Conservation (phyloP, 2,888 invertebrate species). For the Himalopsyche tibetana region DNA sequence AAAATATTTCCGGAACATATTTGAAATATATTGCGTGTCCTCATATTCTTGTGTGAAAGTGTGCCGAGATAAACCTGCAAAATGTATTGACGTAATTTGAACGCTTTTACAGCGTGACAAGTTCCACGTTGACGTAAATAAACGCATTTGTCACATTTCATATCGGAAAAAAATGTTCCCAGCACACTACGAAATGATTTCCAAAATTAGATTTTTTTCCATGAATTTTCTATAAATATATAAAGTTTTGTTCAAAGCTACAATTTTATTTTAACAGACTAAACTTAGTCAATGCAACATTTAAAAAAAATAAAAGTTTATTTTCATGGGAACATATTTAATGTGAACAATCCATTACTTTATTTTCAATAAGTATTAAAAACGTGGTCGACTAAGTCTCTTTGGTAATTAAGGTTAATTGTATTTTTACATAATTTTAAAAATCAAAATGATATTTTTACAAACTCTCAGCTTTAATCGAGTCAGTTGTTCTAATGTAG, state of each 20-base stretch:
- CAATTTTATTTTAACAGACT: no score
- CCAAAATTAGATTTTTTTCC: background rate
- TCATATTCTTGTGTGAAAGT: conserved; percentile 51
- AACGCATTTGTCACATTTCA: conserved; percentile 40
- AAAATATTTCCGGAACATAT: conserved; percentile 57
- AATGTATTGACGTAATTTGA: conserved; percentile 64
- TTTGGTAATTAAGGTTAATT: no score
- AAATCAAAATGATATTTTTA: no score
- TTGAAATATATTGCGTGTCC: conserved; percentile 56
- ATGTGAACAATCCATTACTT: no score
- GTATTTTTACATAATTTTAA: no score
- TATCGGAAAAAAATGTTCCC: conserved; percentile 16
- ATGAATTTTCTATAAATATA: background rate
- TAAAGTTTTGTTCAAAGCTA: background rate
- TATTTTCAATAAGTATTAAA: no score
- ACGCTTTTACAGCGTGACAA: conserved; percentile 50
- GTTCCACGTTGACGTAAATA: conserved; percentile 45
- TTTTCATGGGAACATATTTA: no score
- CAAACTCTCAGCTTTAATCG: no score
- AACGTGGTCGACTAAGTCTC: no score
- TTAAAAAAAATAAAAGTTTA: no score
- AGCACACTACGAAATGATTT: background rate
- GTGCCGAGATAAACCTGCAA: conserved; percentile 60
- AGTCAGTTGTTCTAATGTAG: no score
- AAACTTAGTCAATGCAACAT: no score